Percentiles rank a stretch among this genome's conserved stretches.
Evolutionary conservation across 2,888 invertebrate genomes (phyloP).

Genomic region (Hydriomena furcata): DNA sequence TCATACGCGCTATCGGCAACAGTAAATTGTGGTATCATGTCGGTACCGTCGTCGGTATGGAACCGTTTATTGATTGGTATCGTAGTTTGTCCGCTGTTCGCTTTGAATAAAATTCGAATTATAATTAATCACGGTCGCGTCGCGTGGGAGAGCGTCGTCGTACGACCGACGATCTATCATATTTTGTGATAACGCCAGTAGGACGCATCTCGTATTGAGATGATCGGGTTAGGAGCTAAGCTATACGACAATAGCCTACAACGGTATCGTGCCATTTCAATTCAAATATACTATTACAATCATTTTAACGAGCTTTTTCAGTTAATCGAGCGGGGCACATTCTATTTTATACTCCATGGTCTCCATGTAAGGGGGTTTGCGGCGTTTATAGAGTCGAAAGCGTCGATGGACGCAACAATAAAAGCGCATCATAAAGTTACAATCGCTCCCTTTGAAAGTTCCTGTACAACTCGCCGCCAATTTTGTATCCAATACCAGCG

Average conservation of each 20-base stretch:
- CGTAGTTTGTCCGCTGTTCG: slow-evolving; percentile 82
- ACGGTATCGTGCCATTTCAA: slow-evolving; percentile 57
- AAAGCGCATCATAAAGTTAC: slow-evolving; percentile 72
- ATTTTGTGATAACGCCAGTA: slow-evolving; percentile 82
- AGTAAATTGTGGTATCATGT: slow-evolving; percentile 82
- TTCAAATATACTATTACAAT: slow-evolving; percentile 37
- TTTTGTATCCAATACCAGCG: slow-evolving; percentile 72
- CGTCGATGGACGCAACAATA: slow-evolving; percentile 70
- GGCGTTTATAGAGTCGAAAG: slow-evolving; percentile 58
- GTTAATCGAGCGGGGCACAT: slow-evolving; percentile 43
- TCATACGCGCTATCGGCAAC: slow-evolving; percentile 75
- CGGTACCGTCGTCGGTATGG: slow-evolving; percentile 79
- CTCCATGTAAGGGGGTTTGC: slow-evolving; percentile 48
- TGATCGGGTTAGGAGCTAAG: slow-evolving; percentile 64
- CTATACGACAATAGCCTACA: slow-evolving; percentile 63
- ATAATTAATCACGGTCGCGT: slow-evolving; percentile 80
- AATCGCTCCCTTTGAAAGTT: slow-evolving; percentile 69
- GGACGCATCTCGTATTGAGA: slow-evolving; percentile 74
- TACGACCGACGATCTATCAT: slow-evolving; percentile 79
- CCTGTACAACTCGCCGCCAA: slow-evolving; percentile 73
- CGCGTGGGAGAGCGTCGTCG: slow-evolving; percentile 81
- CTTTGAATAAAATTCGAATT: slow-evolving; percentile 84
- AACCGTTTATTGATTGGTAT: slow-evolving; percentile 84
- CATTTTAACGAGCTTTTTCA: slow-evolving; percentile 39
- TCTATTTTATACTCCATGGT: slow-evolving; percentile 54